Conservation (phyloP, 1,140 invertebrate species). For the Hermetia illucens region DNA sequence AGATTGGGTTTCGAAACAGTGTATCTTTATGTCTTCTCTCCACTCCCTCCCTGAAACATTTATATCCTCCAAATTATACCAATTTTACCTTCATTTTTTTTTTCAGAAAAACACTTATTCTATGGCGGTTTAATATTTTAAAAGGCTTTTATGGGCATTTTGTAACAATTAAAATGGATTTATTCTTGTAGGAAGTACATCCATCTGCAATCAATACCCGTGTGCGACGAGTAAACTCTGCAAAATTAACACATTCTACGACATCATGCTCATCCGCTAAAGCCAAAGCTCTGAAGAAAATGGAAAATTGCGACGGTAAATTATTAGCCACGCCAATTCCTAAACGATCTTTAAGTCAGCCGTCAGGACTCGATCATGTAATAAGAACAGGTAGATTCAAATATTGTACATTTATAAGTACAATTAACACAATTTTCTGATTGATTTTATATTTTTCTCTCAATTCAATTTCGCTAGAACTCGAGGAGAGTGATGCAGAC, state of each 20-base stretch:
- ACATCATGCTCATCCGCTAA: slow-evolving; percentile 6
- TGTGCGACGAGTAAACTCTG: not conserved
- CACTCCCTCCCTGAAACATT: no score
- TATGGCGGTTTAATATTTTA: no score
- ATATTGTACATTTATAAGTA: not conserved
- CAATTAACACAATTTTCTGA: not conserved
- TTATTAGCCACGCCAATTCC: slow-evolving; percentile 38
- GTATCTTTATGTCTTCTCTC: no score
- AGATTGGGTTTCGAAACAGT: no score
- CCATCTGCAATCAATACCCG: no score
- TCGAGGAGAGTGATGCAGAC: slow-evolving; percentile 26
- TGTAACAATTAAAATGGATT: not conserved
- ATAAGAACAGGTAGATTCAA: slow-evolving; percentile 27
- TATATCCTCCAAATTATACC: no score
- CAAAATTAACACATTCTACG: slow-evolving; percentile 1
- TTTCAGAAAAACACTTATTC: no score
- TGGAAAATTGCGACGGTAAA: slow-evolving; percentile 13
- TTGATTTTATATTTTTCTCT: not conserved
- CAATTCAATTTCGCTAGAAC: slow-evolving; percentile 9
- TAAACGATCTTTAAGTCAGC: slow-evolving; percentile 53
- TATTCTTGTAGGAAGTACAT: no score
- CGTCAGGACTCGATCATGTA: slow-evolving; percentile 51
- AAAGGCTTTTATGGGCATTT: no score
- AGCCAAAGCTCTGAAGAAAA: slow-evolving; percentile 11
- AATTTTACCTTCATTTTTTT: no score